A percentile compares a stretch with the other conserved stretches of the same genome.
phyloP scores from a whole-genome alignment of 2,797 vertebrate species.

The Pseudochirops cupreus region DNA sequence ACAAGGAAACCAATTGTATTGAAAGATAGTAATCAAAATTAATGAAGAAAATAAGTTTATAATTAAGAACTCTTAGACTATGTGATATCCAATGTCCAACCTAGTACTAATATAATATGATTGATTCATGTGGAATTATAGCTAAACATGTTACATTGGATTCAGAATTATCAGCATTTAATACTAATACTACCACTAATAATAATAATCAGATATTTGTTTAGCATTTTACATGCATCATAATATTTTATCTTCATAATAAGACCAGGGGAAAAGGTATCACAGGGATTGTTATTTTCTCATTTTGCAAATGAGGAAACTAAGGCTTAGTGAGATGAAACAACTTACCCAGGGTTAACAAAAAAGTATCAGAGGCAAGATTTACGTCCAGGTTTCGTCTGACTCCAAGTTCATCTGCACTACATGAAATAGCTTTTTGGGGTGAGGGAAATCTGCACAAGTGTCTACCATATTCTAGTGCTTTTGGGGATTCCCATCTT shows the following conservation, averaged over 20 bases:
- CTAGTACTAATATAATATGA: neutral
- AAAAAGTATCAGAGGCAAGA: neutral
- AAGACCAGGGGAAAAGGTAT: neutral
- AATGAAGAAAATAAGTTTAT: neutral
- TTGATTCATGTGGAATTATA: neutral
- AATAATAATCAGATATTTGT: neutral
- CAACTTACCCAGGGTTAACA: neutral
- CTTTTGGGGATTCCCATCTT: neutral
- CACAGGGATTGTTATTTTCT: neutral
- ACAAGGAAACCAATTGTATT: neutral
- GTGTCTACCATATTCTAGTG: neutral
- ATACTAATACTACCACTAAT: too few species aligned
- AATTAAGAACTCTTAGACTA: neutral
- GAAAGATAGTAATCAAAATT: neutral
- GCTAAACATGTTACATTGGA: neutral
- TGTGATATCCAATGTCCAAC: neutral
- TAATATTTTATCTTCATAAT: neutral
- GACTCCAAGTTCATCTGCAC: neutral
- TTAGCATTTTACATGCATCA: neutral
- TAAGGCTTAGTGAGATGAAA: neutral
- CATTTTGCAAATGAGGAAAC: neutral
- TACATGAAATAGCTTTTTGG: neutral
- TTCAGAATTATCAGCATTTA: neutral
- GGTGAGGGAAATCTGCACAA: neutral
- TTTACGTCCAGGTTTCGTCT: neutral